Evolutionary conservation across 2,888 invertebrate species (phyloP).

Genomic region (Eulithis testata): DNA sequence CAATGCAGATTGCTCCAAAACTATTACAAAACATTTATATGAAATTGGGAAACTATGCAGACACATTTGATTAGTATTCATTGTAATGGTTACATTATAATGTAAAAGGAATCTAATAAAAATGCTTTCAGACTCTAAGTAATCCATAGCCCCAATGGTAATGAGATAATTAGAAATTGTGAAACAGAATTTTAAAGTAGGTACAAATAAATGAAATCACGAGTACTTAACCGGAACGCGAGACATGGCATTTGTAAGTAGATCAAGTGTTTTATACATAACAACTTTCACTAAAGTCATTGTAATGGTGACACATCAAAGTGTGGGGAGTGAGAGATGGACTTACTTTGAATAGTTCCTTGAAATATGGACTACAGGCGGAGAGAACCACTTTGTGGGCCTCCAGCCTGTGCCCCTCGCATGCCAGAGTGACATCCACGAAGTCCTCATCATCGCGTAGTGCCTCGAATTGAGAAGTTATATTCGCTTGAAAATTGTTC

Average conservation of each 20-base stretch:
- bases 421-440: conserved; percentile 94
- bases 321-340: conserved; percentile 83
- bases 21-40: conserved; percentile 49
- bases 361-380: conserved; percentile 95
- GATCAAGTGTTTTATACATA: conserved; percentile 85
- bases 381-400: conserved; percentile 94
- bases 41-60: conserved; percentile 52
- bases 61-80: conserved; percentile 51
- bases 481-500: conserved; percentile 95
- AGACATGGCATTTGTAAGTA: conserved; percentile 85
- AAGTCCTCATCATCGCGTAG: conserved; percentile 94
- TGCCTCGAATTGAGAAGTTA: conserved; percentile 93
- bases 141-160: conserved; percentile 70
- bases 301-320: conserved; percentile 85
- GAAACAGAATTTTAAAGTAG: conserved; percentile 82
- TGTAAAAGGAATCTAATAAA: conserved; percentile 53
- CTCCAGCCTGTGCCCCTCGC: conserved; percentile 92
- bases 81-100: conserved; percentile 52
- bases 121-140: conserved; percentile 54
- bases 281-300: conserved; percentile 85
- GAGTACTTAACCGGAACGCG: conserved; percentile 84
- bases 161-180: conserved; percentile 83
- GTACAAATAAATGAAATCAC: conserved; percentile 84
- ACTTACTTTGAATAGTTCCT: conserved; percentile 93
- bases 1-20: conserved; percentile 44